Conservation (phyloP, 1,140 invertebrate species). For the Coptotermes formosanus region DNA sequence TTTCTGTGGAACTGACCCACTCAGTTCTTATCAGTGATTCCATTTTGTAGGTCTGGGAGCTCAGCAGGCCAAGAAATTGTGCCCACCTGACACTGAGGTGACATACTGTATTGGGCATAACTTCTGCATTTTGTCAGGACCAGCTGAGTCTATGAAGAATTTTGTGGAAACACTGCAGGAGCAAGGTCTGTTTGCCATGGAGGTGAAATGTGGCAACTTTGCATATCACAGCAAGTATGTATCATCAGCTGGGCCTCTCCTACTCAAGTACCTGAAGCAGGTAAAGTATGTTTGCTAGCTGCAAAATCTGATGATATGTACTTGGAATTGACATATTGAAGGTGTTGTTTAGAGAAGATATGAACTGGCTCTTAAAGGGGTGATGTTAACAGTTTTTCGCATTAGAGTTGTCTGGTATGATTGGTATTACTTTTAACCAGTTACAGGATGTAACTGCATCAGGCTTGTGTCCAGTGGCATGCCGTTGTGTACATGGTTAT, state of each 20-base stretch:
- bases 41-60: neutral
- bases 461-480: too few relatives aligned
- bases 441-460: too few relatives aligned
- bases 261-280: constrained; percentile 69
- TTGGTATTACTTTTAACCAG: too few relatives aligned
- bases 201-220: constrained; percentile 66
- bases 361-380: too few relatives aligned
- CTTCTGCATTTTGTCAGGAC: constrained; percentile 66
- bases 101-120: neutral
- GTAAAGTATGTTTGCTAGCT: constrained; percentile 44
- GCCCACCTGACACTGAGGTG: constrained; percentile 38
- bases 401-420: too few relatives aligned
- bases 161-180: constrained; percentile 52
- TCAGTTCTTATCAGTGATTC: too few relatives aligned
- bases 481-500: too few relatives aligned
- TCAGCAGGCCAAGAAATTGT: constrained; percentile 77
- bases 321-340: too few relatives aligned
- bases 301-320: too few relatives aligned
- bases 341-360: too few relatives aligned
- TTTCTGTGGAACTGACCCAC: too few relatives aligned
- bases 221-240: constrained; percentile 80
- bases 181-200: constrained; percentile 60
- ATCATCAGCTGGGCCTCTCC: constrained; percentile 66
- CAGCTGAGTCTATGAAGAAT: constrained; percentile 51
- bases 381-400: too few relatives aligned